Evolutionary conservation across 92 coral and sea anemone species (phyloP), one percentile per base, ranked within the genome.

Genomic region (Blastomussa wellsi): DNA sequence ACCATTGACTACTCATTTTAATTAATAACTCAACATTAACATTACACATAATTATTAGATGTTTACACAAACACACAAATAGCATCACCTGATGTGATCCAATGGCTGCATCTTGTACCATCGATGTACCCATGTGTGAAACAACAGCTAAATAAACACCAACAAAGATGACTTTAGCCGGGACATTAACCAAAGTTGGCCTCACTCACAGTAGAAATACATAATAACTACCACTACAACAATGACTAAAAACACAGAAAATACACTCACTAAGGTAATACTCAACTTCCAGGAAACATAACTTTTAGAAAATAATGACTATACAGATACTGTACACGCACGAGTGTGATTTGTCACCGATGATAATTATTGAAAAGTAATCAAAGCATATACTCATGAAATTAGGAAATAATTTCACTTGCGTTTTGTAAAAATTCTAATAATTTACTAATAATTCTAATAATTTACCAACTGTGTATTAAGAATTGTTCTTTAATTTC

Each of bases 81-180:
- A 17, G 28, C 69, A 22, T 67, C 79, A 94, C 98, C 98, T 96
- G 60, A 96, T 96, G 74, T 90, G 88, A 76, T 92, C 95, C 47
- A 94, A 70, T 0, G 99, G 99, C 47, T 96, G 99, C 91, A 89
- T 89, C 77, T 96, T 95, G 88, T 94, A 96, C 94, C 98, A 96
- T n/a, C 90, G 79, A 53, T 88, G 86, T 24, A 92, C 98, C 99
- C 99, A 96, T 15, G 91, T 85, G 57, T 84, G 66, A 74, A 89
- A 92, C 76, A 96, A 84, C 32, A 91, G 77, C 98, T 96, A 77
- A 47, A 75, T 33, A 69, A 89, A 68, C 33, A 47, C 26, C 31
- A 70, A 77, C 81, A 49, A 20, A 77, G 35, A 57, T 62, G 24
- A 24, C 24, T 57, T 22, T 8, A 19, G 0, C 9, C 7, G 65